Conservation (phyloP, 2,888 invertebrate genomes). For the Drosophila neonasuta region DNA sequence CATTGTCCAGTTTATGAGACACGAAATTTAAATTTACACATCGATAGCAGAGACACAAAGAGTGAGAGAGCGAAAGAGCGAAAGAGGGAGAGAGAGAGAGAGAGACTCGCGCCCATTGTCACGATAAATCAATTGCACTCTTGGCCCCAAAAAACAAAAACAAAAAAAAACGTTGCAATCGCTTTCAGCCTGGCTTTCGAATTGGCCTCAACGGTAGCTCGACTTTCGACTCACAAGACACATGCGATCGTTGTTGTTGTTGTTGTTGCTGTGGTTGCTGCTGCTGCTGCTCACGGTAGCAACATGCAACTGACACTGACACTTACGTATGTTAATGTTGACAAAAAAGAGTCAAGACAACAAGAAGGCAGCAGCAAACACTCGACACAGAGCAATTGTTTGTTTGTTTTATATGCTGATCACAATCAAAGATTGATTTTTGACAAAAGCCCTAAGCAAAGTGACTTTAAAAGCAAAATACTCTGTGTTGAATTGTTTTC, state of each 20-base stretch:
- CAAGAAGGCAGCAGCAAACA: slow-evolving; percentile 34
- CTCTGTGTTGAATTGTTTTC: neutral
- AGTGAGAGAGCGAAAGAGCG: neutral
- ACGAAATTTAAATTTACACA: slow-evolving; percentile 73
- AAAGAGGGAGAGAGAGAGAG: neutral
- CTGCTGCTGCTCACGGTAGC: slow-evolving; percentile 63
- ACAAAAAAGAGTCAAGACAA: slow-evolving; percentile 71
- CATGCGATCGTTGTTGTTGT: slow-evolving; percentile 30
- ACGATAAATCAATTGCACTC: slow-evolving; percentile 79
- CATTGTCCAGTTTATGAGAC: slow-evolving; percentile 70
- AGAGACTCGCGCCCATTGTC: slow-evolving; percentile 66
- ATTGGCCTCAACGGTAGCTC: slow-evolving; percentile 29
- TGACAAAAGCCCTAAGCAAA: slow-evolving; percentile 17
- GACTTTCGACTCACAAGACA: slow-evolving; percentile 16
- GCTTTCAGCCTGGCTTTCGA: slow-evolving; percentile 26
- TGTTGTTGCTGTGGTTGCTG: slow-evolving; percentile 34
- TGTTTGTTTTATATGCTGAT: slow-evolving; percentile 14
- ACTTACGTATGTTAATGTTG: slow-evolving; percentile 81
- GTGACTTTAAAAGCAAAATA: neutral
- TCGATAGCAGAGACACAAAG: slow-evolving; percentile 48
- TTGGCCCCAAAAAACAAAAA: slow-evolving; percentile 45
- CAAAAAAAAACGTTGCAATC: slow-evolving; percentile 5
- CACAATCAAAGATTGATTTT: slow-evolving; percentile 22
- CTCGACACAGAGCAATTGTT: slow-evolving; percentile 12
- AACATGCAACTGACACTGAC: slow-evolving; percentile 77